Conservation (phyloP, 2,113 vertebrate species). For the Phylloscopus trochiloides region DNA sequence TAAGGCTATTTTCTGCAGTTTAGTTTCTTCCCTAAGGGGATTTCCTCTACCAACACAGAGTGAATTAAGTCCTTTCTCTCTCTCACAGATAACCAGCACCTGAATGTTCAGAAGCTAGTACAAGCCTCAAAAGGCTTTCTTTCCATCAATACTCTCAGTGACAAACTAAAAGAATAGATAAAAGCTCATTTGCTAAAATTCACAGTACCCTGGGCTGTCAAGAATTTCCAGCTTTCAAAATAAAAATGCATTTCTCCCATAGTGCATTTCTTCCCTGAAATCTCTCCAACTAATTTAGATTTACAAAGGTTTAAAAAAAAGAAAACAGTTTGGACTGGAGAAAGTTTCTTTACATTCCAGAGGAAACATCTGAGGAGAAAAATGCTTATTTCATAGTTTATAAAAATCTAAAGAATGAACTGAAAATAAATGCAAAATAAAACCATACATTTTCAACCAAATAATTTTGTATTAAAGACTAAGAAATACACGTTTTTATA, state of each 20-base stretch:
- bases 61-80: neutral
- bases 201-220: neutral
- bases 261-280: neutral
- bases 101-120: neutral
- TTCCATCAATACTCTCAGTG: neutral
- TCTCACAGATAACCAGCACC: neutral
- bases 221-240: neutral
- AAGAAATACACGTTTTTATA: neutral
- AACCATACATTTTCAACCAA: neutral
- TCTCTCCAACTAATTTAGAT: neutral
- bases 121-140: neutral
- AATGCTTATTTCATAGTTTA: neutral
- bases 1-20: neutral
- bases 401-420: neutral
- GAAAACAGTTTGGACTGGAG: neutral
- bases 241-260: neutral
- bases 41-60: neutral
- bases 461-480: neutral
- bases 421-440: neutral
- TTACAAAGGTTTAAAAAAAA: neutral
- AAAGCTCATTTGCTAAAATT: neutral
- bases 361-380: neutral
- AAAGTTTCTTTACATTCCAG: too few species aligned
- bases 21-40: neutral
- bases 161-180: neutral